Evolutionary conservation across 2,888 invertebrate genomes (phyloP), one percentile per base, ranked within the genome.

Genomic region (Tenthredo mesomela): DNA sequence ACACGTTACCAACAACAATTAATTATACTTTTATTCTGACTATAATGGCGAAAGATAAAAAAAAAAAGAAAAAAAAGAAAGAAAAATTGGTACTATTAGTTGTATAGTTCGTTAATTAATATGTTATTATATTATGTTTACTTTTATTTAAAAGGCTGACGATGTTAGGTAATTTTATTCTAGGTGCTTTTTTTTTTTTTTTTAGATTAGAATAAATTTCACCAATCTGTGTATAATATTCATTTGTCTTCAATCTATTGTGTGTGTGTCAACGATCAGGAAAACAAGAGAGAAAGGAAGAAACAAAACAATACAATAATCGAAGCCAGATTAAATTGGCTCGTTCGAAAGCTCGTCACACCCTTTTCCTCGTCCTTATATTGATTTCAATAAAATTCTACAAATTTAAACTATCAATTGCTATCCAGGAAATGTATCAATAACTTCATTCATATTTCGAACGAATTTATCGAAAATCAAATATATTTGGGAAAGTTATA

Each of bases 121-220:
- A 33, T 71, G n/a, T 70, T 70, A 70, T 70, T 70, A 70, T 43
- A 12, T 77, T 77, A 77, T 54, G 4, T 25, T 77, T 77, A 77
- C 33, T 54, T 54, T 43, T 73, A 40, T 54, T 50, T 33, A 50
- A 54, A 77, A 77, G 77, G 77, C 77, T 77, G 77, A 77, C 54
- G 77, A 77, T 54, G 77, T 29, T 77, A 77, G 54, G n/a, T 77
- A 50, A 25, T 54, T 50, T 50, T 29, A 54, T 29, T 77, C 37
- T 29, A 77, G 77, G 54, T 77, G 77, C 54, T 77, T 77, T 33
- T n/a, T 37, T 77, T 33, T 18, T 33, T 33, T 33, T 33, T 33
- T 33, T 33, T 33, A 77, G 29, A 77, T 50, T 71, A 71, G 43
- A 71, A 9, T 37, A 37, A n/a, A 71, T 40, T 40, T 71, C 33